These are phyloP conservation scores for Conomelus anceps DNA, from an alignment of 2,888 invertebrate species.

Conservation along the genomic window DNA sequence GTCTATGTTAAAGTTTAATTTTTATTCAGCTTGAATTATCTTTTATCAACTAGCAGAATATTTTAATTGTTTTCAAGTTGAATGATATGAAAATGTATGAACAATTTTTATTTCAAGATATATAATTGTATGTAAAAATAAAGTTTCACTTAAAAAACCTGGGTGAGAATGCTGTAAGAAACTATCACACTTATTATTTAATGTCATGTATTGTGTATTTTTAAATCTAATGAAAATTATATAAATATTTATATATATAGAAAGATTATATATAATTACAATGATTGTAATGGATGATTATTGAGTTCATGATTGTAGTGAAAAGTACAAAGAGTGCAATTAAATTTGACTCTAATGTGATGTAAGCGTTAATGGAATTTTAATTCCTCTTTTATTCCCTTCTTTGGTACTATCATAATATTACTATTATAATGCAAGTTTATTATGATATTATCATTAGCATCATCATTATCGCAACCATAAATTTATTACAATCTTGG, in stretches of 20 bases:
- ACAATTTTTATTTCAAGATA: background rate
- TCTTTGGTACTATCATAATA: background rate
- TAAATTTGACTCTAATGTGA: background rate
- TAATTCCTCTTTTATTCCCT: background rate
- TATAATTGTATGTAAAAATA: background rate
- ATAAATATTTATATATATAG: background rate
- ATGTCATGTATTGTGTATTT: background rate
- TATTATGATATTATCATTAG: background rate
- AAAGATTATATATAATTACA: background rate
- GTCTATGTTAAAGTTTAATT: background rate
- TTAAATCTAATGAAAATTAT: background rate
- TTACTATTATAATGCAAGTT: background rate
- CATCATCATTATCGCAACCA: too few species aligned
- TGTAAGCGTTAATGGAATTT: background rate
- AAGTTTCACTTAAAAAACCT: background rate
- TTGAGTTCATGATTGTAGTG: background rate
- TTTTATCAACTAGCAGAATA: background rate
- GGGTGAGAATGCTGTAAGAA: background rate
- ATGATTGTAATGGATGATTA: background rate
- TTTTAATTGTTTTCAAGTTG: background rate
- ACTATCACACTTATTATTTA: background rate
- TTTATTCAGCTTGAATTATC: background rate
- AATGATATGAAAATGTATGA: background rate
- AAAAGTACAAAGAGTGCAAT: conserved; percentile 9
- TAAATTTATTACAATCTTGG: background rate